A percentile compares a stretch with the other conserved stretches of the same genome.
phyloP scores from a whole-genome alignment of 2,797 vertebrate species.

The Sebastes taczanowskii region DNA sequence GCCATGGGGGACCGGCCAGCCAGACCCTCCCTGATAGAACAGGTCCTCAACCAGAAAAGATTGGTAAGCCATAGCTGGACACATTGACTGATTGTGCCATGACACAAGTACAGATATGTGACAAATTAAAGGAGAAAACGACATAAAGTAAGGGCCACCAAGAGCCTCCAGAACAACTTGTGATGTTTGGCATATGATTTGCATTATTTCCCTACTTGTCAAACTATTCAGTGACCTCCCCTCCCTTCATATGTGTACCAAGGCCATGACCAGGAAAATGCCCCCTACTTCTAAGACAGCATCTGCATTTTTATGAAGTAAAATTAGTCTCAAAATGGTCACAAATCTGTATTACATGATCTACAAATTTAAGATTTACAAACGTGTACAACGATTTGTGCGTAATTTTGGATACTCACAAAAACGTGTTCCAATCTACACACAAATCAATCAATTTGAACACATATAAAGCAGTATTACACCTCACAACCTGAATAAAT shows the following conservation, averaged over 20 bases:
- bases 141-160: not conserved
- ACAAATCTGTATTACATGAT: too few relatives aligned
- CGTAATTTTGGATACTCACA: too few relatives aligned
- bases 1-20: constrained; percentile 92
- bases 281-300: not conserved
- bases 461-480: too few relatives aligned
- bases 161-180: not conserved
- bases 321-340: too few relatives aligned
- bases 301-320: not conserved
- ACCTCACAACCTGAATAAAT: too few relatives aligned
- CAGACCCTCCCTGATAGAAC: constrained; percentile 94
- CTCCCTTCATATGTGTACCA: not conserved
- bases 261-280: not conserved
- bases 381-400: too few relatives aligned
- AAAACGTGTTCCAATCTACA: too few relatives aligned
- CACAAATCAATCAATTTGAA: too few relatives aligned
- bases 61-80: constrained; percentile 82
- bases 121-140: too few relatives aligned
- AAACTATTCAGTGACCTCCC: not conserved
- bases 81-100: not conserved
- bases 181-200: not conserved
- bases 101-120: not conserved
- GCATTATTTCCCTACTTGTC: not conserved
- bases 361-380: too few relatives aligned
- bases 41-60: constrained; percentile 98